Percentiles rank a stretch among this genome's conserved stretches.
Evolutionary conservation across 1,140 invertebrate genomes (phyloP).

Genomic region (Diorhabda elongata): DNA sequence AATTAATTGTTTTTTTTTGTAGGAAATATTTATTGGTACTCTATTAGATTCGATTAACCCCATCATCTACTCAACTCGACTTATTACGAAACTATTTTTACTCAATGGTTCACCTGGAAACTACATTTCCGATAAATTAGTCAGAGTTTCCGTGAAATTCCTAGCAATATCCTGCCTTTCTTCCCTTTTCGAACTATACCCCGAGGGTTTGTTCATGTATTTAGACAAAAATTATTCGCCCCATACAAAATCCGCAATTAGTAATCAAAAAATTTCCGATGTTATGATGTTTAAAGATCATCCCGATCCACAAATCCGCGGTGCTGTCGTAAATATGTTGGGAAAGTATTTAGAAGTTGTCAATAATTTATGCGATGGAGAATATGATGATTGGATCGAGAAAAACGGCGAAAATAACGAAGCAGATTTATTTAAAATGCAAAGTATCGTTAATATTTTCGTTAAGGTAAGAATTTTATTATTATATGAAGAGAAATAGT

Average conservation of each 20-base stretch:
- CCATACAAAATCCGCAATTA: slow-evolving; percentile 28
- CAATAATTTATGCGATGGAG: slow-evolving; percentile 56
- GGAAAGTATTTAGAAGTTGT: slow-evolving; percentile 64
- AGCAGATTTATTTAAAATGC: slow-evolving; percentile 15
- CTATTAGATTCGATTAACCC: slow-evolving; percentile 63
- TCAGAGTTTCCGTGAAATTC: slow-evolving; percentile 81
- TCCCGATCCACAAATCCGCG: slow-evolving; percentile 77
- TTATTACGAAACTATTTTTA: slow-evolving; percentile 72
- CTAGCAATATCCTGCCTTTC: slow-evolving; percentile 72
- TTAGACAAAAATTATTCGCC: slow-evolving; percentile 52
- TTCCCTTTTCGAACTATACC: slow-evolving; percentile 64
- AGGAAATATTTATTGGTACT: slow-evolving; percentile 61
- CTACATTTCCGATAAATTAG: slow-evolving; percentile 61
- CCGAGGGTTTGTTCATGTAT: slow-evolving; percentile 62
- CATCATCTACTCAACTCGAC: slow-evolving; percentile 69
- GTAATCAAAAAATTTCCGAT: slow-evolving; percentile 62
- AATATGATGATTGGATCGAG: slow-evolving; percentile 53
- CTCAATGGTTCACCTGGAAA: slow-evolving; percentile 60
- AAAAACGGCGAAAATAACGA: slow-evolving; percentile 35
- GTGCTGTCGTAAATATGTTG: slow-evolving; percentile 63
- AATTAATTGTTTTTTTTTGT: slow-evolving; percentile 33
- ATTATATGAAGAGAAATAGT: not conserved
- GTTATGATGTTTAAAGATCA: slow-evolving; percentile 67
- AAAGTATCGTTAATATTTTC: slow-evolving; percentile 26
- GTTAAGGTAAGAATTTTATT: slow-evolving; percentile 20